Conservation (phyloP, 2,113 vertebrate genomes). For the Mustelus asterias region DNA sequence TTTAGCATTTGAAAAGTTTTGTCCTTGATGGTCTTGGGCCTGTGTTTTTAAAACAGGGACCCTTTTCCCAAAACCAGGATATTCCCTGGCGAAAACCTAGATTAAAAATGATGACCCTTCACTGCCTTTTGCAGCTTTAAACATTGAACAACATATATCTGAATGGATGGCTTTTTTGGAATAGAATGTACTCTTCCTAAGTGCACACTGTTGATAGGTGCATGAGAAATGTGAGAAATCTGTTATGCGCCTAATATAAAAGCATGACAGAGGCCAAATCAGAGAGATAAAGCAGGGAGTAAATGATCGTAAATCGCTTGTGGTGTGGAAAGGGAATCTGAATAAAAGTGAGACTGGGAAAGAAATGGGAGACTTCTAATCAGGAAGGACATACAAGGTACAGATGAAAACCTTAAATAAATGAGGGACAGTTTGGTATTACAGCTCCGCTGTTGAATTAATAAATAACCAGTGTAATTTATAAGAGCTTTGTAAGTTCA, state of each 20-base stretch:
- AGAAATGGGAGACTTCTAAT: neutral
- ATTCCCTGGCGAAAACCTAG: too few relatives aligned
- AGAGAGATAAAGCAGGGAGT: neutral
- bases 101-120: too few relatives aligned
- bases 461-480: constrained; percentile 34
- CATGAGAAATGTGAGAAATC: neutral
- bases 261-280: neutral
- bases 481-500: neutral
- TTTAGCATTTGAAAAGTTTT: too few relatives aligned
- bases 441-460: constrained; percentile 17
- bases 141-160: neutral
- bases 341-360: neutral
- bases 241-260: neutral
- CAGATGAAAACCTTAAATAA: constrained; percentile 23
- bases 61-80: too few relatives aligned
- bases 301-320: constrained; percentile 23
- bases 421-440: neutral
- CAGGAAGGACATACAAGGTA: constrained; percentile 3
- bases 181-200: neutral
- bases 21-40: too few relatives aligned
- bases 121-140: neutral
- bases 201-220: neutral
- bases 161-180: neutral
- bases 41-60: too few relatives aligned
- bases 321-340: neutral